Evolutionary conservation across 2,888 invertebrate species (phyloP).

Genomic region (Enoplolaimus lenunculus): DNA sequence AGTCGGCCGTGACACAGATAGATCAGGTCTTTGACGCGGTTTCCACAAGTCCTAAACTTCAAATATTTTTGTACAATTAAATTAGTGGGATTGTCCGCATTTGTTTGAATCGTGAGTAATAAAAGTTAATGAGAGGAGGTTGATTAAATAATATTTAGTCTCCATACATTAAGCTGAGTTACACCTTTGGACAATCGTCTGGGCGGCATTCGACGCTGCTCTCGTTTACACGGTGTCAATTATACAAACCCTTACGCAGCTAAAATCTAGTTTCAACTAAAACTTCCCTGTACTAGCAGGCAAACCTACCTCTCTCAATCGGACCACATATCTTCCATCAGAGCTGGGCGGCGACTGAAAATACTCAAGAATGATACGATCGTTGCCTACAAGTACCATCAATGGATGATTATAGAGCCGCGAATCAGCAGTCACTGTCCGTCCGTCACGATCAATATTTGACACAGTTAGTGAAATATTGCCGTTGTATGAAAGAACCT

Average conservation of each 20-base stretch:
- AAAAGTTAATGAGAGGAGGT: too few relatives aligned
- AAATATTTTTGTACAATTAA: too few relatives aligned
- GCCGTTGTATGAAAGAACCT: constrained; percentile 77
- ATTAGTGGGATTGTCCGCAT: too few relatives aligned
- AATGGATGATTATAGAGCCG: constrained; percentile 55
- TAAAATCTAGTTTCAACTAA: too few relatives aligned
- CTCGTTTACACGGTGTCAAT: too few relatives aligned
- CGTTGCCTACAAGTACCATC: constrained; percentile 64
- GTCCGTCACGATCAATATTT: constrained; percentile 39
- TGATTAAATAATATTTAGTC: too few relatives aligned
- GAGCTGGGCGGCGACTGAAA: constrained; percentile 44
- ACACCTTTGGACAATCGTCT: too few relatives aligned
- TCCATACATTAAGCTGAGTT: too few relatives aligned
- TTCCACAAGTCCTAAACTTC: constrained; percentile 58
- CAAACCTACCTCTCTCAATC: constrained; percentile 22
- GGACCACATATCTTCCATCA: constrained; percentile 47
- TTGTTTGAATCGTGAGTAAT: too few relatives aligned
- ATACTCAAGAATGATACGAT: constrained; percentile 61
- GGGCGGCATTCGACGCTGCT: too few relatives aligned
- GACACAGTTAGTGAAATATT: constrained; percentile 59
- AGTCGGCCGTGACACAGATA: constrained; percentile 55
- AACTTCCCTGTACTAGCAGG: too few relatives aligned
- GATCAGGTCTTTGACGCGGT: constrained; percentile 49
- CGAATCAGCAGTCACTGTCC: constrained; percentile 11
- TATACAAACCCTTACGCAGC: too few relatives aligned